Evolutionary conservation across 1,140 invertebrate genomes (phyloP).

Genomic region (Lasioglossum albipes): DNA sequence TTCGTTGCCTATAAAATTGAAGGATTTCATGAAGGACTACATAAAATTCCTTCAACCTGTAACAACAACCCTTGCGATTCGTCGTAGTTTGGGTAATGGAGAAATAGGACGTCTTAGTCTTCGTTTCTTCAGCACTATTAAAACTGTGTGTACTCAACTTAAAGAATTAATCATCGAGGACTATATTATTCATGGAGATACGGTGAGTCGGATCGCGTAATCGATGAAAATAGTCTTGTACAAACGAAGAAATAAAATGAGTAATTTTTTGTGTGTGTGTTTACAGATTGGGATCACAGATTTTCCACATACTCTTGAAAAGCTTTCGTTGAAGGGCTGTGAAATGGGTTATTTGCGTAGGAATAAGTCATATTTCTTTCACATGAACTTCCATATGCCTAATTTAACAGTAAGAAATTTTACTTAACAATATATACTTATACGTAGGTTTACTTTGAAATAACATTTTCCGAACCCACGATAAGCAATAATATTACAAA

Average conservation of each 20-base stretch:
- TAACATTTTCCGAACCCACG: constrained; percentile 3
- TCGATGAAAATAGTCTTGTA: not conserved
- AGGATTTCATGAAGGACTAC: constrained; percentile 76
- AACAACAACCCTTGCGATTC: constrained; percentile 78
- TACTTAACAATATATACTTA: not conserved
- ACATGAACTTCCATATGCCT: constrained; percentile 81
- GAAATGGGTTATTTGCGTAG: constrained; percentile 78
- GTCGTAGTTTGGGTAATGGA: constrained; percentile 61
- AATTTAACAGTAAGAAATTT: constrained; percentile 80
- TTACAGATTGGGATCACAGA: constrained; percentile 79
- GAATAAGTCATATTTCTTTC: constrained; percentile 82
- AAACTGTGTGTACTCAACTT: constrained; percentile 70
- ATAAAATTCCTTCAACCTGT: constrained; percentile 76
- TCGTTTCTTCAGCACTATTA: constrained; percentile 69
- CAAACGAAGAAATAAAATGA: not conserved
- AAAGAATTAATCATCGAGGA: constrained; percentile 80
- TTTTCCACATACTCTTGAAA: constrained; percentile 81
- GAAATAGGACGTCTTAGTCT: constrained; percentile 56
- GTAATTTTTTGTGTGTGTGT: constrained; percentile 11
- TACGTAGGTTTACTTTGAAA: constrained; percentile 13
- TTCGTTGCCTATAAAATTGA: constrained; percentile 67
- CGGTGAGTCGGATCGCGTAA: constrained; percentile 66
- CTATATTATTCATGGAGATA: constrained; percentile 77
- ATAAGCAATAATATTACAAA: not conserved
- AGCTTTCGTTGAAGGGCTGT: constrained; percentile 81